Evolutionary conservation across 92 coral and sea anemone genomes (phyloP), one percentile per base, ranked within the genome.

Genomic region (Porites evermanni): DNA sequence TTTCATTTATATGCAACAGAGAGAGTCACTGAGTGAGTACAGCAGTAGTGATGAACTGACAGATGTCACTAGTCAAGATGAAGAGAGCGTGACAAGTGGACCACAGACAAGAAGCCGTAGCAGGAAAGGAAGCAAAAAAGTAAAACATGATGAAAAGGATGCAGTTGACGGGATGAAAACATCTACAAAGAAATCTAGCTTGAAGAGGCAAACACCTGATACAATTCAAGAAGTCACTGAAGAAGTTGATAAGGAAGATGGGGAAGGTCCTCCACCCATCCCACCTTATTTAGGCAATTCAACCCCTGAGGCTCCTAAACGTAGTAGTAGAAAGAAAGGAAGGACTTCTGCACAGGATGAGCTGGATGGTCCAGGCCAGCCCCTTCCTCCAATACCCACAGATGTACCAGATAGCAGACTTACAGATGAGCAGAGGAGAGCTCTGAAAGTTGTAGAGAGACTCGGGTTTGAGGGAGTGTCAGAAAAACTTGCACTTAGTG

Each of bases 51-150:
- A 94, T 79, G 98, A 94, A 68, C 85, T 94, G 75, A 94, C 98
- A 47, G 98, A 94, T 73, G 98, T 94, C 56, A 94, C 98, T 12
- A 91, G 95, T 69, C 93, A 94, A 79, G 95, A 94, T 82, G 98
- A 94, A 53, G 98, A 94, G 51, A 94, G 91, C 76, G 78, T 93
- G 10, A 51, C 85, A 8, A 78, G 76, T 67, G 86, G 77, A 66
- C 69, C 86, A 47, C 70, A 77, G 32, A 38, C 79, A 19, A 89
- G 76, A 52, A 90, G 89, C 53, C 84, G 58, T 12, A 83, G 90
- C 75, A 88, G 85, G 64, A 81, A 83, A 67, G 85, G 72, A 21
- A 81, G 80, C 67, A 75, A 64, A 53, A 86, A 88, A 47, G 91
- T 67, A 89, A 88, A 75, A 12, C 64, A 68, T 0, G 93, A 90